Base-by-base conservation (phyloP, 92 coral and sea anemone genomes). In the Isaurus tuberculatus region DNA sequence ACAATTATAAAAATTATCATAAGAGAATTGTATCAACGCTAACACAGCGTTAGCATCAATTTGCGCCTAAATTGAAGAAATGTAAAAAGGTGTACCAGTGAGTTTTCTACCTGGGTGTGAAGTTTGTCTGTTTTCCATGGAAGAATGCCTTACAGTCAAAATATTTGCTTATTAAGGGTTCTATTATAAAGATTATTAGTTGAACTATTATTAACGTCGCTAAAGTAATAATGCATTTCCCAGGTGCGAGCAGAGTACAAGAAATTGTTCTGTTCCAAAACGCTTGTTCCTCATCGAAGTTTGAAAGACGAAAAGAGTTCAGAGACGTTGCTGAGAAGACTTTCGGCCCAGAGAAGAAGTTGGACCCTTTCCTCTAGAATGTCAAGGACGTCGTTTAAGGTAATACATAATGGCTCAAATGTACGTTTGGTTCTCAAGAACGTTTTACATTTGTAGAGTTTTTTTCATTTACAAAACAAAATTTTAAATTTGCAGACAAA, bases 361-460 rank as follows among this genome's bases (percentile, higher is more conserved):
- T 26, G 31, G 32, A 55, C 82, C 22, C 5, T 77, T 22, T 31
- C 82, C 20, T 55, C 70, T 6, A 77, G 82, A 77, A 77, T 77
- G 34, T 77, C 82, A 6, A 57, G 51, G 70, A 77, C 82, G 46
- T 77, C 82, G 11, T 77, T 77, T 36, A 77, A 77, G 82, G 82
- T 77, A 58, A 36, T 15, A 19, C 16, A 16, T 28, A 34, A 40
- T 7, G 20, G 42, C 42, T 8, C 42, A 8, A 3, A 36, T 36
- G 3, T 3, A 36, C 42, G 8, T 36, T 36, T 36, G 3, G 3
- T 36, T 36, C 8, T 8, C 42, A 8, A 8, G 8, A 36, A 8
- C 42, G 42, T 36, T 3, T 36, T 3, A 36, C 43, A 37, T 37
- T 4, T 8, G 0, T 55, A 55, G 20, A 17, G 26, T 55, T 17